Evolutionary conservation across 2,113 vertebrate species (phyloP), one percentile per base, ranked within the genome.

Genomic region (Neolamprologus fasciatus): DNA sequence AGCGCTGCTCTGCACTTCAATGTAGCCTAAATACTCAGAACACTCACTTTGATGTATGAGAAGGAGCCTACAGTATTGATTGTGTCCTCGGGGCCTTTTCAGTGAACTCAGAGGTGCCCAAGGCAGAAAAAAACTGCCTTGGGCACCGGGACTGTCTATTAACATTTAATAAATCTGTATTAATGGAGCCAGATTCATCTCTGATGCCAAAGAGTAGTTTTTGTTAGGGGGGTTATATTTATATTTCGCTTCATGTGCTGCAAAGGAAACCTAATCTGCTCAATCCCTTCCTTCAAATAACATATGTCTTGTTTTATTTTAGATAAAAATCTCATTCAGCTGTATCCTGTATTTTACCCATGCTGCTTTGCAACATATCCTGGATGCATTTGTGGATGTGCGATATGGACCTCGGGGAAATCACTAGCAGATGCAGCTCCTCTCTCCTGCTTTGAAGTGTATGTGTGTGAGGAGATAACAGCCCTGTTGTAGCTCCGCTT

Each of bases 341-440:
- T 85, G 80, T 68, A 80, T 81, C 40, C 73, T 37, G 76, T 73
- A 13, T 4, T 6, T 87, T 89, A 85, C 84, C 89, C 90, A 90
- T 33, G 55, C 7, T 82, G 84, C 86, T 66, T 92, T 88, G 83
- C 87, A 89, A 23, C 84, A 51, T 51, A 80, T 31, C 28, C 58
- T 81, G 78, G 58, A 87, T 87, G 88, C 85, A 90, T 80, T 83
- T 90, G 89, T 89, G 89, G 84, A 89, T 79, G 80, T 81, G 76
- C 13, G 11, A 16, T 35, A 66, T 9, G 19, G 55, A 82, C 85
- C 87, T 90, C 82, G 5, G 66, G 82, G 85, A 87, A 89, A 80
- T 89, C 40, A 21, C 86, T 40, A 82, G 68, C 93, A 93, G 89
- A 93, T 94, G 94, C 80, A 63, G n/a, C 40, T 80, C 45, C 50